Evolutionary conservation across 2,797 vertebrate species (phyloP).

Genomic region (Petrocephalus sullivani): DNA sequence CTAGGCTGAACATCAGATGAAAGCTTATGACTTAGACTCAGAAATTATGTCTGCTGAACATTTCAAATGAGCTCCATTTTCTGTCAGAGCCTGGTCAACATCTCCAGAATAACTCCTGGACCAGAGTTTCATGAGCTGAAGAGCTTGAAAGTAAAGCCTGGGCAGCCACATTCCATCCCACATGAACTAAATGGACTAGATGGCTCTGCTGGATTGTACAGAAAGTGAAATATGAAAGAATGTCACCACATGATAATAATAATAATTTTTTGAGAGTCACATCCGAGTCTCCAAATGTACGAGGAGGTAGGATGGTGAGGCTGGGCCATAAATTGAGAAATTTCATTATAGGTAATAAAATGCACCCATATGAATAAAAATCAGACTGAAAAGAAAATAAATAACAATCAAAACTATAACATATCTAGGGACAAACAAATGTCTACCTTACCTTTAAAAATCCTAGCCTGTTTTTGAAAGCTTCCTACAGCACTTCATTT

Average conservation of each 20-base stretch:
- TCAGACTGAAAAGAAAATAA: neutral
- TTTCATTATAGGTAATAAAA: neutral
- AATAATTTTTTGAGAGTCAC: neutral
- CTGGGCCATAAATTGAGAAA: neutral
- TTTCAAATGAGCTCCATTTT: neutral
- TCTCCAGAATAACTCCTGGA: neutral
- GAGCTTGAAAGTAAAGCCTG: neutral
- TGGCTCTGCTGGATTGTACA: neutral
- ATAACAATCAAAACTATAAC: neutral
- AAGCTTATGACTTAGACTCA: neutral
- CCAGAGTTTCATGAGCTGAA: neutral
- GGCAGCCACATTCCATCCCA: neutral
- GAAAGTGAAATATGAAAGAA: neutral
- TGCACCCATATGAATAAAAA: neutral
- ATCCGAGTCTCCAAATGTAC: neutral
- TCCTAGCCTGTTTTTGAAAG: neutral
- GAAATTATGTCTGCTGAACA: neutral
- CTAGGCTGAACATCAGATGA: neutral
- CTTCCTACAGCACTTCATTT: neutral
- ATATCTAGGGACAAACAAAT: neutral
- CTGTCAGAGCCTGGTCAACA: neutral
- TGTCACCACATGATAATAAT: neutral
- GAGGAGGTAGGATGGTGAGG: neutral
- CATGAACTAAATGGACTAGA: neutral
- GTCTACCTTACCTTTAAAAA: neutral